Evolutionary conservation across 2,113 vertebrate species (phyloP), one percentile per base, ranked within the genome.

Genomic region (Panthera tigris): DNA sequence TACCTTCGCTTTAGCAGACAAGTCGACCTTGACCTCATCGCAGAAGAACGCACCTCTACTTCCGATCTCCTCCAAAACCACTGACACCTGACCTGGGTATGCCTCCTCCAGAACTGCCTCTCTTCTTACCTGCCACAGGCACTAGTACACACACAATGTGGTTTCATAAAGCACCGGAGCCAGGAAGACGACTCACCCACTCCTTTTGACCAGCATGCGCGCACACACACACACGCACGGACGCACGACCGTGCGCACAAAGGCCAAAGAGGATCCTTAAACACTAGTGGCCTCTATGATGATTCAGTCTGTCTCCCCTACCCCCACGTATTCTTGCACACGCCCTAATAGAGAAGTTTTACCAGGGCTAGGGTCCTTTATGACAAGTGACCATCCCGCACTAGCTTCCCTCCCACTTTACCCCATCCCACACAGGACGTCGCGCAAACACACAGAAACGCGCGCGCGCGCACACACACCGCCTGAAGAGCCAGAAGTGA

Each of bases 201-300:
- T 52, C 39, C 23, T 83, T 84, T 93, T 69, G 69, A n/a, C 39
- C 25, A 63, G 76, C 10, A 21, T 14, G 9, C 27, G 14, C 41
- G 27, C n/a, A 14, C 5, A 19, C 4, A 6, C 16, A 2, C 36
- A 3, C 8, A 31, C 36, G 18, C 25, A 29, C 73, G 7, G 41
- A 50, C 10, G 10, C 5, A 29, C 3, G 3, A 23, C 3, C 12
- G 4, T 5, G 1, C 4, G 25, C 79, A 61, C 15, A 33, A 23
- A 66, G 11, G 12, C n/a, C 45, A 66, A 93, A 79, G 36, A 79
- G 9, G 3, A 36, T 23, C 31, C 10, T 71, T 88, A 69, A 45
- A 45, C 13, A 82, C 33, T 63, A 73, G 25, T 13, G 4, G 25
- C 25, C 50, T 89, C 33, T 10, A 9, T 31, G 61, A 82, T 0